A percentile compares a stretch with the other conserved stretches of the same genome.
These are phyloP conservation scores for Petrolisthes manimaculis DNA, from an alignment of 2,888 invertebrate species.

Conservation along the genomic window DNA sequence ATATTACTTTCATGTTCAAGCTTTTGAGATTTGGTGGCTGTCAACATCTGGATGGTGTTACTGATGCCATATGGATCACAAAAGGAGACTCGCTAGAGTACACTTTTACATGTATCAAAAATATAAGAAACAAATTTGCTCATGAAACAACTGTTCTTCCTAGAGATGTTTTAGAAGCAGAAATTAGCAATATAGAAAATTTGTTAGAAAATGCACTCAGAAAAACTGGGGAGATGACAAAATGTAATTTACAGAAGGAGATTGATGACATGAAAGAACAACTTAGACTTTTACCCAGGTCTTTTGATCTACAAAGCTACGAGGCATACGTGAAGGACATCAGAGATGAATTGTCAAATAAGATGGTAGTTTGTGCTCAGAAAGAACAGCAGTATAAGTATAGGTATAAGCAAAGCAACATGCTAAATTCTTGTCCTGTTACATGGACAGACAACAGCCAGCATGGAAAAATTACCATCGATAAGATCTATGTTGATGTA, in stretches of 20 bases:
- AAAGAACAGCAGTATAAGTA: background rate
- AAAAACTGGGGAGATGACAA: background rate
- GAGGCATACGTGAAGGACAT: background rate
- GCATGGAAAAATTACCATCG: slow-evolving; percentile 7
- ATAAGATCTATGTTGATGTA: slow-evolving; percentile 15
- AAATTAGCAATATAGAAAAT: background rate
- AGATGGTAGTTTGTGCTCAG: slow-evolving; percentile 2
- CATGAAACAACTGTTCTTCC: slow-evolving; percentile 4
- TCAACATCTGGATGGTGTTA: background rate
- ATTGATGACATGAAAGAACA: slow-evolving; percentile 1
- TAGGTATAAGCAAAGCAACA: background rate
- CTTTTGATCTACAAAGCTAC: background rate
- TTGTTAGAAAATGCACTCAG: background rate
- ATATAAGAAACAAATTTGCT: slow-evolving; percentile 18
- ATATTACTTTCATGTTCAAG: slow-evolving; percentile 21
- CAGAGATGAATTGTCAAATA: background rate
- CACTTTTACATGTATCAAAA: slow-evolving; percentile 10
- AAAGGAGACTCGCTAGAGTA: slow-evolving; percentile 17
- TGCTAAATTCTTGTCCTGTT: slow-evolving; percentile 8
- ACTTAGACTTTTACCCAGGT: background rate
- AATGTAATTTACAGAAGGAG: background rate
- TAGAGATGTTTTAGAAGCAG: background rate
- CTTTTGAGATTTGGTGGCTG: background rate
- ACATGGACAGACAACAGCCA: background rate
- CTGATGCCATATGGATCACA: slow-evolving; percentile 1